Base-by-base conservation (phyloP, 1,140 invertebrate species). In the Pseudobourletiella spinata region DNA sequence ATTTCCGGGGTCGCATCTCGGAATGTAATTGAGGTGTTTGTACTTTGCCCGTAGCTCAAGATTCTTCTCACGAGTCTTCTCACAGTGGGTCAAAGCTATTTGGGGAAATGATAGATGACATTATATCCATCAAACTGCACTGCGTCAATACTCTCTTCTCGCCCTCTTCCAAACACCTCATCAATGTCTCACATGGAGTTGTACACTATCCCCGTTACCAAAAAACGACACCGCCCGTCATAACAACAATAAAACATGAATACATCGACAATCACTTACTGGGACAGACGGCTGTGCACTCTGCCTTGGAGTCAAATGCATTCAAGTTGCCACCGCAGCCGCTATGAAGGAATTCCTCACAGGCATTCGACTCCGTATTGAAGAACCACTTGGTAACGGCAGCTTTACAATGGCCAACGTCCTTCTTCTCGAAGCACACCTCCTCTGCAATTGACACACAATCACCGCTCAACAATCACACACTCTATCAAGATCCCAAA, bases 311-410 rank as follows among this genome's bases (percentile, higher is more conserved):
- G 30, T 87, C 83, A 79, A 95, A 96, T 69, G 90, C 87, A 75
- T 95, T 96, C 71, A 89, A 85, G 71, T 91, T 93, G 46, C 88
- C 85, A 39, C 85, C 84, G 65, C 86, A 87, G 28, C 85, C 85
- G 14, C 80, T 80, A 70, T 86, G 88, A 0, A 74, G 74, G 68
- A 89, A 83, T 18, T 82, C 76, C 65, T 90, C 81, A 74, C 87
- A 89, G 63, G 81, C 80, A 70, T 91, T 91, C 18, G 79, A 80
- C 65, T 83, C 82, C 2, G 85, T 79, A 74, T 89, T 88, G 75
- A 92, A 93, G 70, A 83, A 83, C 80, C 85, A 92, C 24, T 85
- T 77, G 1, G 82, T 84, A 22, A 44, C 25, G 25, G 69, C 66
- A 4, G 72, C 65, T 61, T 76, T 32, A 73, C 79, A 79, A 20